phyloP scores from a whole-genome alignment of 1,140 invertebrate species.

The Aleiodes sp. region DNA sequence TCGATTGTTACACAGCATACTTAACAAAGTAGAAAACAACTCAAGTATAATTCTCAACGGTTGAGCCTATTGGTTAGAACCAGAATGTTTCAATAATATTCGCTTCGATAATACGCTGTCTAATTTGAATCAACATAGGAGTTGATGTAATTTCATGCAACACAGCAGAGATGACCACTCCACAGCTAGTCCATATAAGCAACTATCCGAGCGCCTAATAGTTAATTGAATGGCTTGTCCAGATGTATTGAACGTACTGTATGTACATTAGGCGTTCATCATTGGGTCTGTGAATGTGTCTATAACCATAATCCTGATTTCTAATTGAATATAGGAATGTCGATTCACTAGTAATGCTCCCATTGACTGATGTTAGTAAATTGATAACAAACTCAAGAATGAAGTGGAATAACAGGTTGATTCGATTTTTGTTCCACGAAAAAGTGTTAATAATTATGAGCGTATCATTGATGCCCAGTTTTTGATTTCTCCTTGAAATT shows the following conservation, averaged over 20 bases:
- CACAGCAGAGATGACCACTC: constrained; percentile 28
- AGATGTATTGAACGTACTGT: not conserved
- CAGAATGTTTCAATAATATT: not conserved
- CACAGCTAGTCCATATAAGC: constrained; percentile 23
- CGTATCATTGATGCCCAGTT: too few relatives aligned
- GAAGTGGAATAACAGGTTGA: too few relatives aligned
- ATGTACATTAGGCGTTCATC: not conserved
- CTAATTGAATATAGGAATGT: not conserved
- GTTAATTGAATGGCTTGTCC: constrained; percentile 15
- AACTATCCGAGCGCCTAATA: constrained; percentile 24
- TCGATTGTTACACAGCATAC: too few relatives aligned
- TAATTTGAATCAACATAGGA: constrained; percentile 18
- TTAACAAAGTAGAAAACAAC: too few relatives aligned
- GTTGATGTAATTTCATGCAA: constrained; percentile 27
- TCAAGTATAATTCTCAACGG: not conserved
- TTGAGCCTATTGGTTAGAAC: not conserved
- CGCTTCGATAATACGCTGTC: not conserved
- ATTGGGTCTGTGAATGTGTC: constrained; percentile 7
- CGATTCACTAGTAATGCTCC: not conserved
- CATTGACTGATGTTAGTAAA: not conserved
- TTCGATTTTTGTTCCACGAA: too few relatives aligned
- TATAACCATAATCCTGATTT: not conserved
- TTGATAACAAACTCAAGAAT: not conserved
- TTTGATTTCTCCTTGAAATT: too few relatives aligned
- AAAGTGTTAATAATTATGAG: too few relatives aligned